Conservation (phyloP, 2,797 vertebrate species). For the Anguilla megastoma region DNA sequence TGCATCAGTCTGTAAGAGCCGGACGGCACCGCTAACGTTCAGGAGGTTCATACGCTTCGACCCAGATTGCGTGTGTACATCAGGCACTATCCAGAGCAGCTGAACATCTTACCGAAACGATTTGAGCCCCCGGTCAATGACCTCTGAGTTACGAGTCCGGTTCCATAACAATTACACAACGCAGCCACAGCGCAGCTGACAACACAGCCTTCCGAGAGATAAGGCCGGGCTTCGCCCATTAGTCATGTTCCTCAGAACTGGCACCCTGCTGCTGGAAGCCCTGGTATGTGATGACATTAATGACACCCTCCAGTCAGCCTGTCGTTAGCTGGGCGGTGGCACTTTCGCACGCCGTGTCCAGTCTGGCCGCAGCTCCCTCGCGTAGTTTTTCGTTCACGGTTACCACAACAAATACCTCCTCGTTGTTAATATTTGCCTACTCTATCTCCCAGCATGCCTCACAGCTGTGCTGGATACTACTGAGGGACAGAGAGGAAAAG, state of each 20-base stretch:
- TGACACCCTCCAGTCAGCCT: not conserved
- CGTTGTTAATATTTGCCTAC: not conserved
- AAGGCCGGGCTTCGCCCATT: slow-evolving; percentile 65
- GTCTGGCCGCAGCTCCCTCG: not conserved
- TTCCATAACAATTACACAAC: not conserved
- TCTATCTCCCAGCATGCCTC: not conserved
- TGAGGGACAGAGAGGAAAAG: not conserved
- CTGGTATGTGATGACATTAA: not conserved
- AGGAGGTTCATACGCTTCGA: slow-evolving; percentile 73
- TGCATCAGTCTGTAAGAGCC: not conserved
- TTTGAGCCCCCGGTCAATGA: not conserved
- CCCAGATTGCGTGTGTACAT: slow-evolving; percentile 54
- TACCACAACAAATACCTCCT: not conserved
- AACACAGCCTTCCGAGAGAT: slow-evolving; percentile 68
- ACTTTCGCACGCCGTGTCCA: not conserved
- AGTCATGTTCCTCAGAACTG: not conserved
- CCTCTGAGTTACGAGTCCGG: not conserved
- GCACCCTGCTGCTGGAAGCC: not conserved
- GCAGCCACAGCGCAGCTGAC: not conserved
- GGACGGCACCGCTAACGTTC: slow-evolving; percentile 66
- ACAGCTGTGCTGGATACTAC: not conserved
- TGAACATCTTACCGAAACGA: not conserved
- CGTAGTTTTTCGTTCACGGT: slow-evolving; percentile 9
- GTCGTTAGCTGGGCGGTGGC: not conserved
- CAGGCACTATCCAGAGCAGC: not conserved